Evolutionary conservation across 2,888 invertebrate species (phyloP).

Genomic region (Eurois occulta): DNA sequence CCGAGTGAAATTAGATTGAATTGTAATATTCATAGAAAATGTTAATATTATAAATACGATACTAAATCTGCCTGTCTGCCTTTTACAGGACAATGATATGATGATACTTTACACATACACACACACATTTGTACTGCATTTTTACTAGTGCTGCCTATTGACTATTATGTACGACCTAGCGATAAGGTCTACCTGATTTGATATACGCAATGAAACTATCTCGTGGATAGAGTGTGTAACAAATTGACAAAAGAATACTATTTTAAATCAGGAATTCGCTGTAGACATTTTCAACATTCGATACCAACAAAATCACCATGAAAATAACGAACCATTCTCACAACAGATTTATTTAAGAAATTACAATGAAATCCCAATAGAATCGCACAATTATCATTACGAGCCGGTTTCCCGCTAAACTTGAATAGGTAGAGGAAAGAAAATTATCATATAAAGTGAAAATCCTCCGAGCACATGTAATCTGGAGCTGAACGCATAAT

Average conservation of each 20-base stretch:
- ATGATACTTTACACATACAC: no score
- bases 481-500: conserved; percentile 38
- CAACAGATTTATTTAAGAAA: conserved; percentile 29
- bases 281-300: neutral
- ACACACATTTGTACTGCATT: no score
- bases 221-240: no score
- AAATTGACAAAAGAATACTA: no score
- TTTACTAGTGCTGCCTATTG: no score
- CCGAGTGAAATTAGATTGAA: no score
- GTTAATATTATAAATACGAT: no score
- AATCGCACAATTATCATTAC: conserved; percentile 45
- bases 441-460: conserved; percentile 67
- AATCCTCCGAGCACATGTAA: conserved; percentile 58
- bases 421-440: conserved; percentile 43
- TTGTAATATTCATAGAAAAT: no score
- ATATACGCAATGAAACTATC: neutral
- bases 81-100: no score
- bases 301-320: neutral
- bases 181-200: neutral
- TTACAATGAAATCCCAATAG: conserved; percentile 37
- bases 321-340: neutral
- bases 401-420: conserved; percentile 26
- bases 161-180: no score
- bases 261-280: neutral
- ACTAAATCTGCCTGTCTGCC: no score